phyloP scores from a whole-genome alignment of 2,888 invertebrate species.

The Cartodere bifasciata region DNA sequence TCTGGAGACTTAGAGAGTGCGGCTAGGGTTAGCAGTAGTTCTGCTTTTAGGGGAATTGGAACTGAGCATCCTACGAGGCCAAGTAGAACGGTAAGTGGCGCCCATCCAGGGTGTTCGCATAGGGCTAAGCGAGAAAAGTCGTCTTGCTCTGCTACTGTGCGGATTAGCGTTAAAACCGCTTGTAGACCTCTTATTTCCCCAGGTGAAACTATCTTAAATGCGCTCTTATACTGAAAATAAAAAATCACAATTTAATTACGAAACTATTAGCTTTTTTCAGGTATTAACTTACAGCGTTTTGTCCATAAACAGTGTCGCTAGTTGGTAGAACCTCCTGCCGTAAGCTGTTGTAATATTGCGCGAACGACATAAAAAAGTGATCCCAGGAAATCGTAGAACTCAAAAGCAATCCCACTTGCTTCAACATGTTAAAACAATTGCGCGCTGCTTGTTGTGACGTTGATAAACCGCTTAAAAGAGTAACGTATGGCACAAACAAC shows the following conservation, averaged over 20 bases:
- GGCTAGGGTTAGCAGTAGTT: slow-evolving; percentile 64
- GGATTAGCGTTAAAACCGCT: slow-evolving; percentile 66
- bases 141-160: slow-evolving; percentile 66
- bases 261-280: not conserved
- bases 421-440: slow-evolving; percentile 65
- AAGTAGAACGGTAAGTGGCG: slow-evolving; percentile 64
- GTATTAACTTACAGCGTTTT: slow-evolving; percentile 27
- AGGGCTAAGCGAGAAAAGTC: slow-evolving; percentile 68
- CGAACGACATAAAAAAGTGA: slow-evolving; percentile 71
- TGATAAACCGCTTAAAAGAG: slow-evolving; percentile 73
- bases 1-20: slow-evolving; percentile 67
- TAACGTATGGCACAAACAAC: slow-evolving; percentile 75
- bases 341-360: slow-evolving; percentile 55
- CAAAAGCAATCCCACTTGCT: slow-evolving; percentile 36
- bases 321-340: slow-evolving; percentile 55
- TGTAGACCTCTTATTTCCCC: slow-evolving; percentile 77
- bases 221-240: too few species aligned
- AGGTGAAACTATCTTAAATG: slow-evolving; percentile 54
- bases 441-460: slow-evolving; percentile 63
- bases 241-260: slow-evolving; percentile 1
- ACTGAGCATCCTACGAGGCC: slow-evolving; percentile 79
- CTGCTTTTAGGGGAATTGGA: slow-evolving; percentile 73
- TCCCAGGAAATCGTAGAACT: slow-evolving; percentile 58
- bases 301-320: slow-evolving; percentile 51
- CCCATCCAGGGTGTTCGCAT: slow-evolving; percentile 82